Conservation (phyloP, 2,888 invertebrate genomes). For the Timandra comae region DNA sequence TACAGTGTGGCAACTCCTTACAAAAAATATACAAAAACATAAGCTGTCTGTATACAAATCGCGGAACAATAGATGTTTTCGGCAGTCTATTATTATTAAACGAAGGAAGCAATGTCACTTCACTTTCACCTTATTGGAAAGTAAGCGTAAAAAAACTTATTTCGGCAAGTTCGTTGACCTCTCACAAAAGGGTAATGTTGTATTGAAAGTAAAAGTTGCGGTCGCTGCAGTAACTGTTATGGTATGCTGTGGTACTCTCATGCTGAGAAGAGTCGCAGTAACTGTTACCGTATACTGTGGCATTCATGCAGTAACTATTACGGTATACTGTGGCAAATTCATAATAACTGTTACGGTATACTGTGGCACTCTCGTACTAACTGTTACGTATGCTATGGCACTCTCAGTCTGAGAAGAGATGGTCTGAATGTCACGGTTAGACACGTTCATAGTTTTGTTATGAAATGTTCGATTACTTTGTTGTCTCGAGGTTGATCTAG, state of each 20-base stretch:
- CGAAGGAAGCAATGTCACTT: conserved; percentile 74
- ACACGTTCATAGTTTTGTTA: conserved; percentile 7
- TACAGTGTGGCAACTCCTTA: conserved; percentile 7
- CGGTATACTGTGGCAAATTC: too few species aligned
- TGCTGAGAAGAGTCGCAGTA: too few species aligned
- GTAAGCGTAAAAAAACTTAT: conserved; percentile 73
- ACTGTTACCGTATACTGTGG: conserved; percentile 4
- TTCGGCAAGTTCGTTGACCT: conserved; percentile 72
- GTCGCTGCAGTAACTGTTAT: conserved; percentile 14
- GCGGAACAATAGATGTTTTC: conserved; percentile 47
- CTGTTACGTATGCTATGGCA: too few species aligned
- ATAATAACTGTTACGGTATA: conserved; percentile 51
- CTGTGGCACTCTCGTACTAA: too few species aligned
- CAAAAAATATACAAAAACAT: conserved; percentile 10
- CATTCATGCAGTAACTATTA: conserved; percentile 47
- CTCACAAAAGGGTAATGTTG: conserved; percentile 61
- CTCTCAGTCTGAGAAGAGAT: conserved; percentile 7
- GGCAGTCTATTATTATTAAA: conserved; percentile 59
- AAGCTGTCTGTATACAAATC: conserved; percentile 30
- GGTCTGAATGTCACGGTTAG: conserved; percentile 69
- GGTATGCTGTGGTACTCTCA: too few species aligned
- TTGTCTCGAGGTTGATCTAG: too few species aligned
- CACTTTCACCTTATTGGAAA: conserved; percentile 77
- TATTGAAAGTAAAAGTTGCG: conserved; percentile 67
- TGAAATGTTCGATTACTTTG: too few species aligned